Evolutionary conservation across 2,888 invertebrate genomes (phyloP), one percentile per base, ranked within the genome.

Genomic region (Kryphioiulus occultus): DNA sequence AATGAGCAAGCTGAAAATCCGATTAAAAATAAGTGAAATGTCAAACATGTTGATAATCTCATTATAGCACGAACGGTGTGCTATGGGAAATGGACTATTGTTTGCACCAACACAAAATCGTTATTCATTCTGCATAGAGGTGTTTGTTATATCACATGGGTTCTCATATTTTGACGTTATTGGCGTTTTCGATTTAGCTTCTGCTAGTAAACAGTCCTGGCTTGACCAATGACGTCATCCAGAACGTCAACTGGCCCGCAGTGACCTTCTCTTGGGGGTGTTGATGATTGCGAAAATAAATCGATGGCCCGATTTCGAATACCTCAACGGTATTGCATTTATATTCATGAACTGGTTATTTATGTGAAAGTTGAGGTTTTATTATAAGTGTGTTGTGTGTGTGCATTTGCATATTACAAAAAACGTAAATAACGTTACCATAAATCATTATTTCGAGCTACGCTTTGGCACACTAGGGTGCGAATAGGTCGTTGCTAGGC

Each of bases 361-460:
- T 68, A 68, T 68, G n/a, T 4, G 68, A 68, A 68, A 68, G 26
- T 68, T 68, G 68, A 68, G 22, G n/a, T 68, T 68, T 68, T 68
- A 12, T 68, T 68, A 26, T 12, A 68, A 68, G 10, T 26, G 68
- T 68, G 5, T 68, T 68, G 10, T 12, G 26, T 26, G 10, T 26
- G 68, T 68, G 5, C 68, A 68, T 68, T 68, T 26, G 10, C 68
- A 26, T 68, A 68, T 0, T 9, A 15, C 68, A 26, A 68, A 59
- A 2, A 68, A 26, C 68, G 68, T 68, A 68, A 68, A 68, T 68
- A 68, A 68, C 5, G 7, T 68, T 68, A 68, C 12, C 68, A 68
- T 68, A 68, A 68, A 68, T 68, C 68, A 68, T 68, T 68, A 68
- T 68, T 68, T 68, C 9, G 68, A 7, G 22, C 68, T 9, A 35